phyloP scores from a whole-genome alignment of 2,888 invertebrate species.

The Oscheius sp. region DNA sequence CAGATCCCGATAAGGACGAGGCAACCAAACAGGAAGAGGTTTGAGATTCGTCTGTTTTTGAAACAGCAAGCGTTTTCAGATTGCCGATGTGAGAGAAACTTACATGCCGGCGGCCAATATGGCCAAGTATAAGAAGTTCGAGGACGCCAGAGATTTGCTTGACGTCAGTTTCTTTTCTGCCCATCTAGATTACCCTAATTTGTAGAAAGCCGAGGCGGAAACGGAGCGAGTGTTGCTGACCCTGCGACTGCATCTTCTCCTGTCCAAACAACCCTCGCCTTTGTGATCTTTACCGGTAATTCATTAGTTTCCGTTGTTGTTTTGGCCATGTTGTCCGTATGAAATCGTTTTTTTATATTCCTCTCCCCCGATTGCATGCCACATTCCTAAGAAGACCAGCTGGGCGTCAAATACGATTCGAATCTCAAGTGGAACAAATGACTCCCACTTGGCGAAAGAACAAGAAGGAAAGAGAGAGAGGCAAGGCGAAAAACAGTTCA shows the following conservation, averaged over 20 bases:
- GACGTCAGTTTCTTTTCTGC: slow-evolving; percentile 8
- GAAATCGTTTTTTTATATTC: too few relatives aligned
- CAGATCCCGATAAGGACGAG: slow-evolving; percentile 55
- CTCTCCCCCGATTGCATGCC: neutral
- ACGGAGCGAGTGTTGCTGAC: slow-evolving; percentile 29
- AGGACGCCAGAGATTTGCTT: slow-evolving; percentile 8
- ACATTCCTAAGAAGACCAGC: slow-evolving; percentile 15
- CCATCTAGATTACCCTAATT: neutral
- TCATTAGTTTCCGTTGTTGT: neutral
- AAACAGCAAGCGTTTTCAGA: slow-evolving; percentile 41
- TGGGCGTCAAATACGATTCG: neutral
- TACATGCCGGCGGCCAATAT: slow-evolving; percentile 63
- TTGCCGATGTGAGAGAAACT: slow-evolving; percentile 61
- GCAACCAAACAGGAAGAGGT: slow-evolving; percentile 59
- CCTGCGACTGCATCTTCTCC: slow-evolving; percentile 20
- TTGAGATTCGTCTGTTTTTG: neutral
- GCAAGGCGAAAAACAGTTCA: slow-evolving; percentile 27
- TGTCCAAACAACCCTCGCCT: neutral
- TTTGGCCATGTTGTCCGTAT: neutral
- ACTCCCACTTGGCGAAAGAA: slow-evolving; percentile 2
- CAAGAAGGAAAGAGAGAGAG: neutral
- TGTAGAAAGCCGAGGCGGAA: slow-evolving; percentile 29
- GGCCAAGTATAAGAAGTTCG: slow-evolving; percentile 40
- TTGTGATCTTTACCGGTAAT: too few relatives aligned
- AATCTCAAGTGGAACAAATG: slow-evolving; percentile 3